Evolutionary conservation across 2,888 invertebrate species (phyloP), one percentile per base, ranked within the genome.

Genomic region (Phrixothrix hirtus): DNA sequence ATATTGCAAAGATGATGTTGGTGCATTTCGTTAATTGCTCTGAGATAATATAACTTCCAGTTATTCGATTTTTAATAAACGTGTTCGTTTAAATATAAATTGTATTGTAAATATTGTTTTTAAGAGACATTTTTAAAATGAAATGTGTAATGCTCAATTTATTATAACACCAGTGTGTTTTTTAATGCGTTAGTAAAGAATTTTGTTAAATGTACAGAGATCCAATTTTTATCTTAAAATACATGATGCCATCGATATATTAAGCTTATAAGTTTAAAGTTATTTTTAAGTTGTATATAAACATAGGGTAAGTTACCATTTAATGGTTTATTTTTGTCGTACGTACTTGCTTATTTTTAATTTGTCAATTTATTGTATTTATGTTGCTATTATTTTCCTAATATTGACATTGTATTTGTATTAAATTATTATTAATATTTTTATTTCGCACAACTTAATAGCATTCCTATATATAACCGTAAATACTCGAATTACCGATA

Each of bases 121-220:
- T 26, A 12, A 52, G 27, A 43, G 53, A 53, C 53, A 27, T 47
- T 53, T 43, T 41, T 21, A 29, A 43, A 36, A 41, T 39, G 35
- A 42, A 53, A 53, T 43, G 48, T 45, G 30, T 34, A 48, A 54
- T 54, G 54, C 54, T 54, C 54, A 54, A 54, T 48, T 21, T 36
- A 44, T 47, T 43, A 38, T 29, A 52, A 54, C 54, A 49, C 54
- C 48, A 54, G 34, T 42, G 30, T 46, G 41, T 53, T 43, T 47
- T 54, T 44, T 43, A 39, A 47, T 34, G 29, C 48, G 21, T 32
- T 48, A 47, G 54, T 44, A 31, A 43, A 30, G 13, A 25, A 26
- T 39, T 47, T 29, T 47, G 38, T 47, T 43, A 34, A 42, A 27
- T 53, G 43, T 47, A 43, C 37, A 43, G 46, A 46, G 46, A 46